A percentile compares a stretch with the other conserved stretches of the same genome.
These are phyloP conservation scores for Rhodeus uyekii DNA, from an alignment of 2,797 vertebrate genomes.

Conservation along the genomic window DNA sequence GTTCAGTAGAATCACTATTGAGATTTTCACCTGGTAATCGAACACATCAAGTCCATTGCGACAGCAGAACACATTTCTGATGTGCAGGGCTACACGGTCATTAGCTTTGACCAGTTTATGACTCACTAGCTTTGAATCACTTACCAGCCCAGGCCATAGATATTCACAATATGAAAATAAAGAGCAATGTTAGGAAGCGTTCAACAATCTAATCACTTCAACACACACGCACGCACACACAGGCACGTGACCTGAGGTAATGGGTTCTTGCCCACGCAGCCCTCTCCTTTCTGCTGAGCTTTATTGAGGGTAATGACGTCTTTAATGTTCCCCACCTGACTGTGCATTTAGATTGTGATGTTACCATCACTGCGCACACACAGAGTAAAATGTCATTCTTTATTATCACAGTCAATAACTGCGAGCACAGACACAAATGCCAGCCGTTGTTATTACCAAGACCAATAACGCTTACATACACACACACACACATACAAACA, in stretches of 20 bases:
- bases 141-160: conserved; percentile 30
- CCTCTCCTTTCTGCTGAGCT: conserved; percentile 52
- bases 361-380: conserved; percentile 68
- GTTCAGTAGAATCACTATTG: background rate
- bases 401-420: conserved; percentile 50
- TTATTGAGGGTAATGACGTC: conserved; percentile 75
- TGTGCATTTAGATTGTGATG: conserved; percentile 81
- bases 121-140: conserved; percentile 32
- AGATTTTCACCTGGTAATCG: conserved; percentile 2
- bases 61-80: background rate
- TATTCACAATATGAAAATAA: conserved; percentile 39
- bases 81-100: background rate
- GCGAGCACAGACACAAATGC: conserved; percentile 36
- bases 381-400: conserved; percentile 45
- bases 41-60: background rate
- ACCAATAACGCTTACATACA: conserved; percentile 21
- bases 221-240: conserved; percentile 6
- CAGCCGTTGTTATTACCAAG: conserved; percentile 40
- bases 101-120: conserved; percentile 33
- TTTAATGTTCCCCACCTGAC: conserved; percentile 81
- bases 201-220: conserved; percentile 35
- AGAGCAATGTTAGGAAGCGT: conserved; percentile 22
- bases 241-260: conserved; percentile 49
- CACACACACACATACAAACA: conserved; percentile 14
- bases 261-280: conserved; percentile 54